phyloP scores from a whole-genome alignment of 2,888 invertebrate species.

The Parelbella ahira region DNA sequence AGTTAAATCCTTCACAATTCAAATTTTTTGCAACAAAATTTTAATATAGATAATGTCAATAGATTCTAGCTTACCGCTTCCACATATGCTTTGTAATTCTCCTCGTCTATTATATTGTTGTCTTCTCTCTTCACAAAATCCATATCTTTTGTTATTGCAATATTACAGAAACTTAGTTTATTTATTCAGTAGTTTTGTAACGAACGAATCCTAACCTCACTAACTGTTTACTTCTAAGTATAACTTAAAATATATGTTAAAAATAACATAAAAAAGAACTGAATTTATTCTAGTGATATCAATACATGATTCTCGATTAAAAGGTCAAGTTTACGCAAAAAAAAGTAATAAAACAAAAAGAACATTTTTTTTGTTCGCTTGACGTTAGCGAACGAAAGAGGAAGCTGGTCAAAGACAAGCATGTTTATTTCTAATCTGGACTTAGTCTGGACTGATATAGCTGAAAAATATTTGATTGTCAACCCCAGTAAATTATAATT shows the following conservation, averaged over 20 bases:
- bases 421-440: no score
- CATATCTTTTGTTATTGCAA: conserved; percentile 40
- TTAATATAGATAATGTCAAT: not conserved
- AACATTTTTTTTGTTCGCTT: conserved; percentile 43
- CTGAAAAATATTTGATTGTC: no score
- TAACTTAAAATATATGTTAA: conserved; percentile 38
- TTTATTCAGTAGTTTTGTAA: conserved; percentile 34
- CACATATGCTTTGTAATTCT: conserved; percentile 61
- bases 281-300: conserved; percentile 35
- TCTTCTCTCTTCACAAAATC: conserved; percentile 73
- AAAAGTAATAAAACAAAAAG: conserved; percentile 38
- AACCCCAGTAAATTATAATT: no score
- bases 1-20: no score
- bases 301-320: conserved; percentile 37
- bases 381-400: conserved; percentile 54
- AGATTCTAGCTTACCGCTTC: conserved; percentile 55
- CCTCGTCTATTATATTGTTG: conserved; percentile 58
- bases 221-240: conserved; percentile 36
- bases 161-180: conserved; percentile 7
- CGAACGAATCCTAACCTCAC: conserved; percentile 58
- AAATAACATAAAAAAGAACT: conserved; percentile 33
- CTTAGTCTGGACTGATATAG: no score
- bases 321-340: conserved; percentile 36
- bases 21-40: no score
- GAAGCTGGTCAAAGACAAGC: conserved; percentile 55